phyloP scores from a whole-genome alignment of 2,113 vertebrate species.

The Noturus placidus region DNA sequence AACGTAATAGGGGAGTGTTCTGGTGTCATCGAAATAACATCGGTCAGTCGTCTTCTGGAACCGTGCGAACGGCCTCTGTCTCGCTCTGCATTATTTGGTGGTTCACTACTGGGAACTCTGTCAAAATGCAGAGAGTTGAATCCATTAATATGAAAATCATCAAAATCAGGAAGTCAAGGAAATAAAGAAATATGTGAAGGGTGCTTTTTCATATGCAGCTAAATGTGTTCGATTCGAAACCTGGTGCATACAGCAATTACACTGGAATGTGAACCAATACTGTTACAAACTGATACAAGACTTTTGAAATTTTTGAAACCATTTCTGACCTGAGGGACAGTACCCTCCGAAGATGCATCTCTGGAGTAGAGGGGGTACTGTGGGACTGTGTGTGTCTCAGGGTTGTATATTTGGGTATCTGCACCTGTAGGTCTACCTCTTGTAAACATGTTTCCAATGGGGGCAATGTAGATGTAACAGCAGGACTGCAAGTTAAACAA shows the following conservation, averaged over 20 bases:
- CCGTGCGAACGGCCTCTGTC: conserved; percentile 70
- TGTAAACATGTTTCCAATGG: conserved; percentile 65
- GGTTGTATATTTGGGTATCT: conserved; percentile 61
- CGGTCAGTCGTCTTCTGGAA: conserved; percentile 75
- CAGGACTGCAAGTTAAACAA: conserved; percentile 65
- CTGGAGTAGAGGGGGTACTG: conserved; percentile 79
- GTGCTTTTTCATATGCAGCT: neutral
- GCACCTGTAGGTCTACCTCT: conserved; percentile 56
- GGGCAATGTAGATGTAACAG: conserved; percentile 66
- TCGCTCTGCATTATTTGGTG: conserved; percentile 58
- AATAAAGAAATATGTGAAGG: neutral
- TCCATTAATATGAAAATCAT: neutral
- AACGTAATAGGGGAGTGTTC: conserved; percentile 60
- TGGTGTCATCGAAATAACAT: conserved; percentile 67
- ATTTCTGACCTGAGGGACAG: conserved; percentile 74
- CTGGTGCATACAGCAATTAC: neutral
- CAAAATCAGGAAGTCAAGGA: neutral
- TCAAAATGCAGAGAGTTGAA: conserved; percentile 26
- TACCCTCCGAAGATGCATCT: conserved; percentile 75
- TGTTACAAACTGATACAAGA: neutral
- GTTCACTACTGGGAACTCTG: conserved; percentile 73
- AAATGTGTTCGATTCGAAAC: neutral
- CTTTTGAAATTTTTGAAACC: neutral
- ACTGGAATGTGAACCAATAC: neutral
- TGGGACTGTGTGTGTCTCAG: conserved; percentile 68